These are phyloP conservation scores for Sebastes hopkinsi DNA, from an alignment of 2,797 vertebrate species.

Conservation along the genomic window DNA sequence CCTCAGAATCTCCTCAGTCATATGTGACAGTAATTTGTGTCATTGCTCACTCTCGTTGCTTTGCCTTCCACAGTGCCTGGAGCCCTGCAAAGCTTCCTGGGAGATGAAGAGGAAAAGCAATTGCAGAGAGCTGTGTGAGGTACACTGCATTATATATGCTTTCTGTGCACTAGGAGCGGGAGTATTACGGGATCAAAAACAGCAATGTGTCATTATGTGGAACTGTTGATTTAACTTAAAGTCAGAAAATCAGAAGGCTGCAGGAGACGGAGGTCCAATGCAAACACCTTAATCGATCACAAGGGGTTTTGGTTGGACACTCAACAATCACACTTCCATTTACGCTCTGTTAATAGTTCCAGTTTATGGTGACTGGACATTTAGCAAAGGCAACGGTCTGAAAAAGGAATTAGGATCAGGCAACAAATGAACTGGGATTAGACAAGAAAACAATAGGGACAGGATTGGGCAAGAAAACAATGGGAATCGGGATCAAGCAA, in stretches of 20 bases:
- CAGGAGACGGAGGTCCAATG: not conserved
- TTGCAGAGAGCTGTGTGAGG: slow-evolving; percentile 92
- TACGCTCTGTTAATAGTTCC: not conserved
- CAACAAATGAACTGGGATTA: not conserved
- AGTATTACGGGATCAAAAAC: not conserved
- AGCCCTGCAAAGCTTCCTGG: slow-evolving; percentile 91
- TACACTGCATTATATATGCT: slow-evolving; percentile 53
- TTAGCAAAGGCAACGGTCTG: not conserved
- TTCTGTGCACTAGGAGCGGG: not conserved
- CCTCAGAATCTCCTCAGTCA: not conserved
- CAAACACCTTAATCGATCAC: not conserved
- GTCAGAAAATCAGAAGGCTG: not conserved
- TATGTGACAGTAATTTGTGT: not conserved
- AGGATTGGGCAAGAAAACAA: no score
- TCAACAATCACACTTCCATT: not conserved
- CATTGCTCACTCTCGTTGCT: not conserved
- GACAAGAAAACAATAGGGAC: no score
- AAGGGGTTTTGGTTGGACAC: no score
- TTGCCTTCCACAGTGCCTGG: slow-evolving; percentile 86
- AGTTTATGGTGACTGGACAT: not conserved
- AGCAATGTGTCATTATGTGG: not conserved
- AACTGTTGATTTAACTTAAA: not conserved
- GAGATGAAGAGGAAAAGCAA: slow-evolving; percentile 82
- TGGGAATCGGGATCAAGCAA: no score
- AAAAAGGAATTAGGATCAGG: not conserved